Evolutionary conservation across 1,140 invertebrate species (phyloP), one percentile per base, ranked within the genome.

Genomic region (Steinernema khuongi): DNA sequence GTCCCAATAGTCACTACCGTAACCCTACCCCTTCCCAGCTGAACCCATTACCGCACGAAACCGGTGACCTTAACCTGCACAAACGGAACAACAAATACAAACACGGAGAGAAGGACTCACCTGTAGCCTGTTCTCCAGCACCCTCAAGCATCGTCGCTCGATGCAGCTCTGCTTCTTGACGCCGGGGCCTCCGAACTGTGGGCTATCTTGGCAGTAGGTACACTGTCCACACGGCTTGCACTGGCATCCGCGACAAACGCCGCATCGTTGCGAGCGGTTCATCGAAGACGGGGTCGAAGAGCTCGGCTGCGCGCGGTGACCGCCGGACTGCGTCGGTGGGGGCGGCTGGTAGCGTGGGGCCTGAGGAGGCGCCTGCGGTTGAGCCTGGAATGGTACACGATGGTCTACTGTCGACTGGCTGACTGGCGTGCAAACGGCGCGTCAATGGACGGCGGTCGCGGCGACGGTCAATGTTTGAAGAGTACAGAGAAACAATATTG

Each of bases 81-180:
- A n/a, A n/a, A n/a, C n/a, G n/a, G n/a, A n/a, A n/a, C n/a, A n/a
- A n/a, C n/a, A n/a, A n/a, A n/a, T n/a, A n/a, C n/a, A n/a, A n/a
- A n/a, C 71, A 70, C 18, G 28, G 36, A 68, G 31, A 31, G 50
- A 26, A 73, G 70, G 33, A 31, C 74, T n/a, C n/a, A 82, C 81
- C 77, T 83, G 81, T 50, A 84, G 66, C 69, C 83, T 68, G 70
- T 84, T 84, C 72, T 84, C 83, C 22, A 84, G 71, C 14, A 84
- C 83, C 31, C 83, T 60, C 22, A 84, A 69, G 76, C 83, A 84
- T 28, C 83, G 36, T 74, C 83, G 41, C 68, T 84, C 83, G 32
- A 84, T 82, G 67, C 83, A 84, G 14, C 80, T 83, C 71, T 84
- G 83, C 74, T 84, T 84, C 66, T 84, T 84, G 29, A 84, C 83